A percentile compares a stretch with the other conserved stretches of the same genome.
These are phyloP conservation scores for Tenebrosternarchus preto DNA, from an alignment of 2,113 vertebrate genomes.

Conservation along the genomic window DNA sequence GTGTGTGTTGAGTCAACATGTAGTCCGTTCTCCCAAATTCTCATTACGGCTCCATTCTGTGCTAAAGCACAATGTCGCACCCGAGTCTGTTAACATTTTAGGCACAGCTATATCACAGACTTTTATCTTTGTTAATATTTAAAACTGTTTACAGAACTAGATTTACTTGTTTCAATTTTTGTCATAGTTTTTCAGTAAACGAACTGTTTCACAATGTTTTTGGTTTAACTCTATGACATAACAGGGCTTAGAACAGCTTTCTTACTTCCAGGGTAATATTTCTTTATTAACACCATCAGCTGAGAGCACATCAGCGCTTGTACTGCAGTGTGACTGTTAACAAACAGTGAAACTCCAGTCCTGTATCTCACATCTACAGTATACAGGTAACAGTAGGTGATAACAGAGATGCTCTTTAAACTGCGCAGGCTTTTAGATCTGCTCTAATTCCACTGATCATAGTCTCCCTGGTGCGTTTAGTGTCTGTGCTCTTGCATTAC, in stretches of 20 bases:
- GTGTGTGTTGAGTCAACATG: constrained; percentile 19
- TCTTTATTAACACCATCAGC: not conserved
- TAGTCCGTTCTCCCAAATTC: constrained; percentile 9
- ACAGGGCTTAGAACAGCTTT: not conserved
- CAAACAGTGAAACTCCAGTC: too few relatives aligned
- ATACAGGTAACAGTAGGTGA: too few relatives aligned
- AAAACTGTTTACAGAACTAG: not conserved
- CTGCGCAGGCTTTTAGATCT: too few relatives aligned
- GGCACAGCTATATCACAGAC: not conserved
- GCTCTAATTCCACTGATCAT: not conserved
- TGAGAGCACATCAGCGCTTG: not conserved
- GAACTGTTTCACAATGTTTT: not conserved
- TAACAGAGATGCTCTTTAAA: too few relatives aligned
- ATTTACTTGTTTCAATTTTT: not conserved
- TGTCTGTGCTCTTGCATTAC: not conserved
- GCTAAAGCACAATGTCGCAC: not conserved
- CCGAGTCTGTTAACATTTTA: not conserved
- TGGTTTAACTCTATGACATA: not conserved
- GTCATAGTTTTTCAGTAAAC: not conserved
- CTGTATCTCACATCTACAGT: too few relatives aligned
- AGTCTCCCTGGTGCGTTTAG: not conserved
- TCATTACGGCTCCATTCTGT: constrained; percentile 4
- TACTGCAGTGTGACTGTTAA: not conserved
- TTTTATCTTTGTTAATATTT: not conserved
- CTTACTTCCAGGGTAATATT: not conserved